phyloP scores from a whole-genome alignment of 2,888 invertebrate species.

The Chorisops tibialis region DNA sequence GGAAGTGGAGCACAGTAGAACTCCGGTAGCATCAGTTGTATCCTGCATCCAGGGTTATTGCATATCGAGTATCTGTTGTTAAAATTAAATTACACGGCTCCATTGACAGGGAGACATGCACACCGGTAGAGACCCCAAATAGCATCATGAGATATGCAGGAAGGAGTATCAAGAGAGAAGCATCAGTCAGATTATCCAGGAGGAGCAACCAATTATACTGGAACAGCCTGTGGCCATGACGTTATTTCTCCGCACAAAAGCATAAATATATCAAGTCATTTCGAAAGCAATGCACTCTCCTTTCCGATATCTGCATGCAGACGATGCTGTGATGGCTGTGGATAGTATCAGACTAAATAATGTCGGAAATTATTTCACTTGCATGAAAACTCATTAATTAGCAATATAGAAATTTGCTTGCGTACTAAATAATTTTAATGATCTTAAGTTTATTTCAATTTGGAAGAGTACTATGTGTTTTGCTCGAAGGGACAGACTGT shows the following conservation, averaged over 20 bases:
- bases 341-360: no score
- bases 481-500: no score
- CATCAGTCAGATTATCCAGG: neutral
- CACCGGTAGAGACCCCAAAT: neutral
- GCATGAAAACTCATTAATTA: no score
- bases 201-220: constrained; percentile 7
- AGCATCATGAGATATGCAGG: neutral
- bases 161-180: neutral
- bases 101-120: constrained; percentile 17
- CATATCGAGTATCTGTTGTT: constrained; percentile 26
- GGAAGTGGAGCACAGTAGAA: constrained; percentile 8
- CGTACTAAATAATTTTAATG: no score
- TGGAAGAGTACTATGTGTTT: no score
- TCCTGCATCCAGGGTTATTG: constrained; percentile 18
- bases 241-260: neutral
- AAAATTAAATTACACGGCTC: constrained; percentile 29
- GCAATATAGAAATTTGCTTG: no score
- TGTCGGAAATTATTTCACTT: no score
- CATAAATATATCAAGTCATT: neutral
- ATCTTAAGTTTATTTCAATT: no score
- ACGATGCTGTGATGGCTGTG: no score
- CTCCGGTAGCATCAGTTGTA: neutral
- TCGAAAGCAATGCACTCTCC: no score
- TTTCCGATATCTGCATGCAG: no score
- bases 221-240: constrained; percentile 1